Base-by-base conservation (phyloP, 2,888 invertebrate species). In the Zygothrica quintamaculata region DNA sequence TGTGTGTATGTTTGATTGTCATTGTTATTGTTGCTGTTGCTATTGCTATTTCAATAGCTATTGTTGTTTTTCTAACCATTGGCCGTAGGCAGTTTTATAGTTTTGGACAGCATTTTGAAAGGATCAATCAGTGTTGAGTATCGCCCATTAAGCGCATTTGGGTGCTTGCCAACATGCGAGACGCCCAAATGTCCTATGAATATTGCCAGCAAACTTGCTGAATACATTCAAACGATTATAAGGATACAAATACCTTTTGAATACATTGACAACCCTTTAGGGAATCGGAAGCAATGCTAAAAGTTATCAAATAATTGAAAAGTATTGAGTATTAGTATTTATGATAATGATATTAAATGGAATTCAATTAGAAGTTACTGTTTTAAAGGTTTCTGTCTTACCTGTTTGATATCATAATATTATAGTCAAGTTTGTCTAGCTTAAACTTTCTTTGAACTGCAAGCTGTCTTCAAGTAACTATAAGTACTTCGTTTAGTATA, bases 71-170 rank as follows among this genome's bases (percentile, higher is more conserved):
- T 50, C 25, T 55, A 48, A 25, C 47, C 58, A 50, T 46, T 43
- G 36, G 16, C 46, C 40, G 26, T 13, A 36, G 61, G 39, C 18
- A 52, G 69, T 64, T 69, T 64, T 70, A 62, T 53, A 76, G 65
- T 71, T 65, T 53, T 43, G 34, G 43, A 46, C 50, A 40, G 53
- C 57, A 57, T 39, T 67, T 43, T 34, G 44, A 65, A 76, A 36
- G 71, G 68, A 81, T 80, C 74, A 81, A 76, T 76, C 81, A 71
- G 61, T 65, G 74, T 50, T 57, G 56, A 40, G 60, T 46, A 44
- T 43, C 59, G 52, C 36, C 43, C 34, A 9, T 31, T 18, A 40
- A 36, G 34, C 26, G 31, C 31, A 36, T 22, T 53, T 33, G 39
- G 26, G 40, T 25, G 31, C 48, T 33, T 39, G 22, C 53, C 22